Base-by-base conservation (phyloP, 2,113 vertebrate genomes). In the Elanus axillaris region DNA sequence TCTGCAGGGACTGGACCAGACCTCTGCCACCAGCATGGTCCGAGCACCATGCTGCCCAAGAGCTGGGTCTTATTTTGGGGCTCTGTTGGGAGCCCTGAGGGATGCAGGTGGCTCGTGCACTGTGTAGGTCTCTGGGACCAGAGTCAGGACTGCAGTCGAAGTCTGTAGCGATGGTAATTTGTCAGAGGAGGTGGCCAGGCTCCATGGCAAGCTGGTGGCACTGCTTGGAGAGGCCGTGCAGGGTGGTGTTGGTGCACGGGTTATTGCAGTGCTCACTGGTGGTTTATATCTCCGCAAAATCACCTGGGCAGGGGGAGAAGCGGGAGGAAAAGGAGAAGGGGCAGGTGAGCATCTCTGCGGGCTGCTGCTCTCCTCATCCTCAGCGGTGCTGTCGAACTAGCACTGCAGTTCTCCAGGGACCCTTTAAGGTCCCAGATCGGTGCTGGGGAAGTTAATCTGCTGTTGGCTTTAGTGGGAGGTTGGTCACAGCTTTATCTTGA, bases 391-490 rank as follows among this genome's bases (percentile, higher is more conserved):
- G 38, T 8, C 1, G 6, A 34, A 60, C 47, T 43, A 12, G 58
- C 0, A 2, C 48, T 53, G 72, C 6, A 10, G 2, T 67, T 53
- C 55, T 76, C 60, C 64, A 17, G 27, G 66, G 27, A 90, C 48
- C 45, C 75, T 91, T 27, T 40, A 83, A 72, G 16, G 16, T 38
- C 73, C n/a, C 22, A 10, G 34, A 6, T 59, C 27, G 45, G 56
- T 5, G 3, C 68, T 0, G 2, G 16, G 18, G 40, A 82, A 9
- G 43, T 59, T 31, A 12, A 78, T 47, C 40, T 2, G 0, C 52
- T 31, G 42, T 62, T 75, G 76, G 38, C 38, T 47, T 53, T 1
- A 15, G 26, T 47, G 80, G 43, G 25, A 83, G 22, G 13, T 56
- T 14, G 47, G 8, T 92, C 0, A 1, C 50, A 16, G 56, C 52